Evolutionary conservation across 2,888 invertebrate species (phyloP), one percentile per base, ranked within the genome.

Genomic region (Salticus scenicus): DNA sequence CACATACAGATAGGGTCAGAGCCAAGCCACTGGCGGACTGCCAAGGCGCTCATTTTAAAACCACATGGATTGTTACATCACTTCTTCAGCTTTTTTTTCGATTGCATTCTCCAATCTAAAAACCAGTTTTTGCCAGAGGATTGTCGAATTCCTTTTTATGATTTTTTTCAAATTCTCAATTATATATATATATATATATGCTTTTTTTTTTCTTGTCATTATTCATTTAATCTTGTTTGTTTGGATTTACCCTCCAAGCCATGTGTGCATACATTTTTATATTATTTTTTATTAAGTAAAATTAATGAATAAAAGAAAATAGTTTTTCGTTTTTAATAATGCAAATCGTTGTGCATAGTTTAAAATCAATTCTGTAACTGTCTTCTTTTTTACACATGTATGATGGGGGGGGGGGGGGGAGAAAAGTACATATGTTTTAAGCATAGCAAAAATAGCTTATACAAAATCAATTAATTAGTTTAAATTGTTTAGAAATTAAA

Each of bases 41-140:
- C 83, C 83, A 84, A 67, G 83, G 83, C 83, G 83, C 77, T 77
- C 67, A 77, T 84, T 84, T 84, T 64, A 84, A n/a, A 84, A 84
- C 77, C 77, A 77, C 77, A 66, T 77, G 77, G 69, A 72, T 77
- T 20, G 77, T 77, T 77, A 77, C 83, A 84, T 77, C 83, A 84
- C 82, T 76, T 33, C 57, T 47, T 63, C 57, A 33, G 20, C 20
- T 30, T 67, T 47, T 64, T 67, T 67, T 17, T 30, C 71, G 72
- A 77, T 75, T 69, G 77, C 77, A 69, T 78, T 73, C 67, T 33
- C 69, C 37, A 76, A 63, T 41, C 74, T 81, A 64, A 42, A 83
- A 84, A 84, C 83, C 83, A 84, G 83, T 84, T 84, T 77, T 74
- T 47, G 71, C 70, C 64, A 41, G 66, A 30, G 74, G 74, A 42